Evolutionary conservation across 2,888 invertebrate species (phyloP), one percentile per base, ranked within the genome.

Genomic region (Octodonta nipae): DNA sequence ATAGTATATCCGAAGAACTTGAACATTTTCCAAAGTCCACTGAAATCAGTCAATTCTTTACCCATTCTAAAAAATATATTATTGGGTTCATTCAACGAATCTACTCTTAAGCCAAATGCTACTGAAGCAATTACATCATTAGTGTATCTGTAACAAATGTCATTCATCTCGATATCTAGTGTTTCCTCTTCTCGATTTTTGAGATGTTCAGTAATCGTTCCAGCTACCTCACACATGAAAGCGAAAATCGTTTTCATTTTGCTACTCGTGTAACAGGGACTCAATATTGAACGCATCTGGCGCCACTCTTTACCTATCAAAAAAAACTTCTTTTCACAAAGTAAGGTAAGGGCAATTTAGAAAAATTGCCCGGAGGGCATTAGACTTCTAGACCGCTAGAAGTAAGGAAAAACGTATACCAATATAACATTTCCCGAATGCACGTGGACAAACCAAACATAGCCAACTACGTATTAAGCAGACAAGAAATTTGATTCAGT

Each of bases 231-330:
- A 10, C 11, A n/a, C n/a, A 22, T 22, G 22, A 22, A 11, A 3
- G 11, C 10, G 22, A 22, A 58, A 65, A 72, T 68, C 3, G 50
- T 44, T 26, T 64, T 64, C 66, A 73, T 68, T 51, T 73, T 72
- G 28, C 67, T 66, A 6, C 66, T 58, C 0, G 72, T 72, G 50
- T 71, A 73, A 0, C 68, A 65, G 1, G 71, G 71, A 11, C 66
- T 67, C n/a, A 72, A 42, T 0, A 67, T 59, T 0, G 54, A 50
- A 13, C 72, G 53, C 61, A 70, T 64, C 4, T 66, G 60, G 1
- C 62, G 35, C 49, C 49, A 49, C 29, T 28, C 22, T 26, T 22
- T n/a, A 22, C 22, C 22, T 22, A 22, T 11, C 3, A 11, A n/a
- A n/a, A n/a, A n/a, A n/a, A n/a, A n/a, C n/a, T n/a, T n/a, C n/a